Percentiles rank a stretch among this genome's conserved stretches.
phyloP scores from a whole-genome alignment of 2,888 invertebrate species.

The Rhagonycha lutea region DNA sequence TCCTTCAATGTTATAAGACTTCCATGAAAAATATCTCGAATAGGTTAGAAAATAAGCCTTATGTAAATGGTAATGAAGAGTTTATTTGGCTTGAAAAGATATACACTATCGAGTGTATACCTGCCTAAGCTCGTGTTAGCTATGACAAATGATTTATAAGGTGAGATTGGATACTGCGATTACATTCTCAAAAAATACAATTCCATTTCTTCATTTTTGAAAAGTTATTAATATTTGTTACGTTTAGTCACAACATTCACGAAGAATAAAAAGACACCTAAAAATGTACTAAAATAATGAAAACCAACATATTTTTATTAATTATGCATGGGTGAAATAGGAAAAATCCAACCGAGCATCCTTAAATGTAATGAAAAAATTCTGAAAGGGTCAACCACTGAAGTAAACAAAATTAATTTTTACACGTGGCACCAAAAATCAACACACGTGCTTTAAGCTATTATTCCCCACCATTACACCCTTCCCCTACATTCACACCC shows the following conservation, averaged over 20 bases:
- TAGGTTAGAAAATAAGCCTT: slow-evolving; percentile 35
- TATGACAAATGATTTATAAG: slow-evolving; percentile 49
- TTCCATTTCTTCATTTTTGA: slow-evolving; percentile 8
- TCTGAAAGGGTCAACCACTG: neutral
- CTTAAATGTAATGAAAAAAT: neutral
- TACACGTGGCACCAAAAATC: slow-evolving; percentile 17
- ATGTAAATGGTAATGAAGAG: slow-evolving; percentile 34
- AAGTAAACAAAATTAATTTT: neutral
- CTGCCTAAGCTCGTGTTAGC: slow-evolving; percentile 48
- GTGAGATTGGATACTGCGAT: slow-evolving; percentile 46
- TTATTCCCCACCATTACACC: slow-evolving; percentile 12
- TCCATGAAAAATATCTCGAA: slow-evolving; percentile 35
- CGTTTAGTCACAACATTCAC: neutral
- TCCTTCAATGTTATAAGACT: slow-evolving; percentile 32
- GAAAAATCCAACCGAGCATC: neutral
- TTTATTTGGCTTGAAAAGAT: slow-evolving; percentile 32
- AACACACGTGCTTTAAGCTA: slow-evolving; percentile 18
- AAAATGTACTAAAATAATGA: neutral
- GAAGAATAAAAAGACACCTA: neutral
- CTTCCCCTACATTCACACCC: slow-evolving; percentile 23
- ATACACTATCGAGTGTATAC: slow-evolving; percentile 39
- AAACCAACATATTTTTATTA: neutral
- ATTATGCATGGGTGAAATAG: neutral
- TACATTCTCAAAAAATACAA: slow-evolving; percentile 43
- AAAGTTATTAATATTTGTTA: neutral